Conservation (phyloP, 2,888 invertebrate genomes). For the Standfussiana lucernea region DNA sequence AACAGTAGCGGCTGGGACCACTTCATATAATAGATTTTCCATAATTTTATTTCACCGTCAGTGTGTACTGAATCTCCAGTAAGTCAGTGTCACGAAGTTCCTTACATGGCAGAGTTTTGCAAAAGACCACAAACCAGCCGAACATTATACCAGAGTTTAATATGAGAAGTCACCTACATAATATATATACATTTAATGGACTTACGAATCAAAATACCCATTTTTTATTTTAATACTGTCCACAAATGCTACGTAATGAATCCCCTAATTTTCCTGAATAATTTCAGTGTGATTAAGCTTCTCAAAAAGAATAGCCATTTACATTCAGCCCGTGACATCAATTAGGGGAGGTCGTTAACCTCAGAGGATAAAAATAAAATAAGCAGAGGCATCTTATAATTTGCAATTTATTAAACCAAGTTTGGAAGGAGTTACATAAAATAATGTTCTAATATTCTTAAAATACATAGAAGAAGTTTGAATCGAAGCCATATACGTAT, state of each 20-base stretch:
- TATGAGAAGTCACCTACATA: no score
- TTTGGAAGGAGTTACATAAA: constrained; percentile 3
- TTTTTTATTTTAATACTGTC: neutral
- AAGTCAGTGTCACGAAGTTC: neutral
- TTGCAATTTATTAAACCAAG: neutral
- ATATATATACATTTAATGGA: neutral
- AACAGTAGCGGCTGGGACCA: neutral
- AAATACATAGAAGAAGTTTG: constrained; percentile 1
- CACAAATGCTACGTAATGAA: neutral
- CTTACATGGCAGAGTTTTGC: neutral
- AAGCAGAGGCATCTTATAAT: neutral
- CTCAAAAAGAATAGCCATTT: constrained; percentile 5
- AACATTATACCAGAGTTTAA: neutral
- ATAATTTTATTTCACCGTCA: no score
- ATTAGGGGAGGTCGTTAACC: constrained; percentile 1
- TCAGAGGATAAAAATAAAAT: constrained; percentile 9
- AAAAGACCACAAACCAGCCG: neutral
- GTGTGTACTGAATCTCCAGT: neutral
- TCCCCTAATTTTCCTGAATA: neutral
- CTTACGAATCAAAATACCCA: neutral
- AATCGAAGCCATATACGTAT: constrained; percentile 5
- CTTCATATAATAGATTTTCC: no score
- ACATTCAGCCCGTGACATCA: constrained; percentile 4
- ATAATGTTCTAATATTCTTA: neutral
- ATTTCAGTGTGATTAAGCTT: constrained; percentile 9